A percentile compares a stretch with the other conserved stretches of the same genome.
Conservation (phyloP, 2,113 vertebrate genomes). For the Strigops habroptila region DNA sequence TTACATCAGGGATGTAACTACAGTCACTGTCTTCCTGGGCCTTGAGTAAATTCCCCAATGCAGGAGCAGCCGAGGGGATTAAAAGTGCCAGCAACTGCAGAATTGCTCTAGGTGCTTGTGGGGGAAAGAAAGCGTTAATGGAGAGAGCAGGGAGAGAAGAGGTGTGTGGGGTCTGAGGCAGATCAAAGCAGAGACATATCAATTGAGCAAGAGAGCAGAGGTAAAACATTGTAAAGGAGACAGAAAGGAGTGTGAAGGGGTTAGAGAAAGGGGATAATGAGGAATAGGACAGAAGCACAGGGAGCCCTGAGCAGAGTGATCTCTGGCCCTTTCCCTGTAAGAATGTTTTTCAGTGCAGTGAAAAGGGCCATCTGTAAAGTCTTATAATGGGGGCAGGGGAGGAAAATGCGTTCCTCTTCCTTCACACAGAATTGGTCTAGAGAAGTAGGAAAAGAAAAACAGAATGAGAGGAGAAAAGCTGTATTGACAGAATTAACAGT, state of each 20-base stretch:
- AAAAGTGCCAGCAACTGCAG: not conserved
- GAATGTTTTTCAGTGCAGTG: not conserved
- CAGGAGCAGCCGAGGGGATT: not conserved
- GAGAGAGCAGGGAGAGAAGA: not conserved
- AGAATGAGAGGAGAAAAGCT: not conserved
- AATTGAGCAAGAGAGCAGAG: not conserved
- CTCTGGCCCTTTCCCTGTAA: not conserved
- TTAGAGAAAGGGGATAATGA: not conserved
- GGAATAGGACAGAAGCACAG: not conserved
- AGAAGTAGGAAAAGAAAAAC: not conserved
- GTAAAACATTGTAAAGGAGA: not conserved
- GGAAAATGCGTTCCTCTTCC: not conserved
- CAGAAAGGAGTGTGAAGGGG: not conserved
- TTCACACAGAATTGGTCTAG: not conserved
- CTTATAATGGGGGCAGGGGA: not conserved
- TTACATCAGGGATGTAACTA: not conserved
- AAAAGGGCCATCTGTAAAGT: not conserved
- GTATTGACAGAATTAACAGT: not conserved
- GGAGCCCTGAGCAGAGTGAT: rapidly evolving
- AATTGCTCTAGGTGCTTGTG: not conserved
- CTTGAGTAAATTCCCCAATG: not conserved
- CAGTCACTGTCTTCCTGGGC: not conserved
- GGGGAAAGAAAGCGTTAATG: not conserved
- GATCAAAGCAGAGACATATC: not conserved
- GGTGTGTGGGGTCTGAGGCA: not conserved